A percentile compares a stretch with the other conserved stretches of the same genome.
These are phyloP conservation scores for Synergus itoensis DNA, from an alignment of 2,888 invertebrate genomes.

Conservation along the genomic window DNA sequence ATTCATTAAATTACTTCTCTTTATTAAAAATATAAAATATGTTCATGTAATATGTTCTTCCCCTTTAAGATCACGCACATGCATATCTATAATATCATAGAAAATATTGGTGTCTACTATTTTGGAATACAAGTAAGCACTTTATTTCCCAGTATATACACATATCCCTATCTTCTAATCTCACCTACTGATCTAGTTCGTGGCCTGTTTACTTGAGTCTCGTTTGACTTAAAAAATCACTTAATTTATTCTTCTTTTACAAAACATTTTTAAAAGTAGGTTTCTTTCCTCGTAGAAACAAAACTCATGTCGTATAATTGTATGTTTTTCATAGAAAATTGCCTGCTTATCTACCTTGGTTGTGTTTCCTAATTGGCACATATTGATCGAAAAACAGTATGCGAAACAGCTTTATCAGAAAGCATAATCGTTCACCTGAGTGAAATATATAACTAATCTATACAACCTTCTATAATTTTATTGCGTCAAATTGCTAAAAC, in stretches of 20 bases:
- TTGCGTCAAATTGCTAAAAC: neutral
- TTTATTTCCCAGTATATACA: neutral
- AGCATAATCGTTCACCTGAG: neutral
- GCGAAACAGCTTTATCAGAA: neutral
- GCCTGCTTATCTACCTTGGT: neutral
- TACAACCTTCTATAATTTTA: neutral
- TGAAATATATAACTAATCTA: neutral
- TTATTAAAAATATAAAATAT: neutral
- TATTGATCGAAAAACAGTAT: neutral
- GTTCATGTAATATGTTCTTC: no score
- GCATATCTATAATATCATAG: neutral
- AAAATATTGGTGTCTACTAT: neutral
- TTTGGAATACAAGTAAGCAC: neutral
- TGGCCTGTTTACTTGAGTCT: neutral
- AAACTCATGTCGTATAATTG: neutral
- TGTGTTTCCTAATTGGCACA: neutral
- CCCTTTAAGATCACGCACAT: no score
- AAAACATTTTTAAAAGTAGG: neutral
- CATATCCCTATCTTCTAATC: slow-evolving; percentile 4
- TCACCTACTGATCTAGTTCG: slow-evolving; percentile 17
- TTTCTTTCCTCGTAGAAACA: neutral
- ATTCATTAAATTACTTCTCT: neutral
- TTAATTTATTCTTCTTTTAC: slow-evolving; percentile 4
- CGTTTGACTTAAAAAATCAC: slow-evolving; percentile 5
- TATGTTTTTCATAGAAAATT: neutral